phyloP scores from a whole-genome alignment of 1,140 invertebrate genomes.

The Apocrypta bakeri region DNA sequence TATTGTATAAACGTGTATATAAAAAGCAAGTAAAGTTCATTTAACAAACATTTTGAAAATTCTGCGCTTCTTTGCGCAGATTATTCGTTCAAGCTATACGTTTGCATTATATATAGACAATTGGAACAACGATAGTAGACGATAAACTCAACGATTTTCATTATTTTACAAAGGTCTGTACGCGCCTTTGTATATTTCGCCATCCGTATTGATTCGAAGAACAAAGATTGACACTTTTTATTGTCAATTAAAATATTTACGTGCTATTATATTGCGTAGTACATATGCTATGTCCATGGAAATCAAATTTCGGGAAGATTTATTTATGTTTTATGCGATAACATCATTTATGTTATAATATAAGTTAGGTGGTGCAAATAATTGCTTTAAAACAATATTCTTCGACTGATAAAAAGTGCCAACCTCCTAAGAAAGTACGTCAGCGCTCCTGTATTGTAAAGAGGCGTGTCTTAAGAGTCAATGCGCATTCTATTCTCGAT shows the following conservation, averaged over 20 bases:
- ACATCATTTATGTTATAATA: too few species aligned
- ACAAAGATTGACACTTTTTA: neutral
- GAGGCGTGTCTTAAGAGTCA: neutral
- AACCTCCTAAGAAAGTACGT: neutral
- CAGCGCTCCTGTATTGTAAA: neutral
- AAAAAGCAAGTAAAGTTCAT: slow-evolving; percentile 38
- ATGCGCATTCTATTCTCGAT: slow-evolving; percentile 37
- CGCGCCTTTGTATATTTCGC: neutral
- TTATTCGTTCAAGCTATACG: slow-evolving; percentile 21
- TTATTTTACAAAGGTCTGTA: neutral
- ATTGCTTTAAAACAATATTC: neutral
- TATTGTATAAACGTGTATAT: slow-evolving; percentile 31
- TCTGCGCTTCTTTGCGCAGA: slow-evolving; percentile 12
- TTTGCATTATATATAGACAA: neutral
- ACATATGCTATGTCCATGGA: neutral
- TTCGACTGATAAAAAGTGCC: slow-evolving; percentile 26
- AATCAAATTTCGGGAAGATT: neutral
- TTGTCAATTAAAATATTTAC: neutral
- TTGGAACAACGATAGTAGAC: neutral
- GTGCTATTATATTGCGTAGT: neutral
- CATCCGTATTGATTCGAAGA: neutral
- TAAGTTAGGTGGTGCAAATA: neutral
- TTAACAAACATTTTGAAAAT: slow-evolving; percentile 39
- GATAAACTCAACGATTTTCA: neutral
- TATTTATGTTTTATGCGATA: neutral